Evolutionary conservation across 2,888 invertebrate species (phyloP).

Genomic region (Dynastes grantii): DNA sequence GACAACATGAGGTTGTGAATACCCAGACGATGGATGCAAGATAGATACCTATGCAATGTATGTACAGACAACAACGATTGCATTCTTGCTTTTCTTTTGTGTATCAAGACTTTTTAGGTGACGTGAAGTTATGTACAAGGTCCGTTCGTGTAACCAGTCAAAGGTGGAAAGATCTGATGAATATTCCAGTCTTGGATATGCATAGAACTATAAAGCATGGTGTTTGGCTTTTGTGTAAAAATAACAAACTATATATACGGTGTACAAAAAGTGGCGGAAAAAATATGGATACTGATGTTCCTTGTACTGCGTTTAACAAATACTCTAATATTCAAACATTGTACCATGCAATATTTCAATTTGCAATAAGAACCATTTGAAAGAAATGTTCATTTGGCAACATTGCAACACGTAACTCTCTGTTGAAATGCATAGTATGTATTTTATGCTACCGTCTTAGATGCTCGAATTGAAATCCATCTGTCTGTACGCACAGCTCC

Average conservation of each 20-base stretch:
- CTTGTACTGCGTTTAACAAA: too few relatives aligned
- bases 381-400: too few relatives aligned
- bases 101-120: constrained; percentile 38
- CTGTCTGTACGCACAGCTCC: too few relatives aligned
- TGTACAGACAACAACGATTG: constrained; percentile 17
- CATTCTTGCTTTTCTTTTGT: constrained; percentile 33
- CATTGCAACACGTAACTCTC: too few relatives aligned
- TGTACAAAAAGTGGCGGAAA: too few relatives aligned
- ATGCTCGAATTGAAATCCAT: too few relatives aligned
- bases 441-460: too few relatives aligned
- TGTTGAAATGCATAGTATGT: too few relatives aligned
- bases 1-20: constrained; percentile 35
- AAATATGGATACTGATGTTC: too few relatives aligned
- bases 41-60: constrained; percentile 25
- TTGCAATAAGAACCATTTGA: too few relatives aligned
- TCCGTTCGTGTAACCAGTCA: background rate
- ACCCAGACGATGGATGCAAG: constrained; percentile 40
- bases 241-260: background rate
- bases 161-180: constrained; percentile 19
- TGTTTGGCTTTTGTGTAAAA: background rate
- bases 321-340: too few relatives aligned
- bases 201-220: background rate
- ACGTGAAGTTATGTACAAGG: constrained; percentile 29
- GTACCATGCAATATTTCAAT: too few relatives aligned
- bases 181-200: constrained; percentile 17